These are phyloP conservation scores for Metellina segmentata DNA, from an alignment of 2,888 invertebrate genomes.

Conservation along the genomic window DNA sequence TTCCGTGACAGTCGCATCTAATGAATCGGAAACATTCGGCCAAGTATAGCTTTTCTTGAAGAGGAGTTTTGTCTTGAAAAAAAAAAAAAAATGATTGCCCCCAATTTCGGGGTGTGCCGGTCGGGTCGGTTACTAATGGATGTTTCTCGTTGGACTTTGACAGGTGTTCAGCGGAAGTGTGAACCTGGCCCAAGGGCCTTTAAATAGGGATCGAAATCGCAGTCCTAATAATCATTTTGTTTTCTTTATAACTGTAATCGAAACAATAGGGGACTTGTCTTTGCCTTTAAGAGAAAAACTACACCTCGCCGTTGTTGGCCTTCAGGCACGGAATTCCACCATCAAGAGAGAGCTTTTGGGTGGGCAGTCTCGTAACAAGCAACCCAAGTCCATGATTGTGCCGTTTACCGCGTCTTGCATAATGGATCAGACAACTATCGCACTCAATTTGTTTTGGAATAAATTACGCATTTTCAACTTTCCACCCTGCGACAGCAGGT, in stretches of 20 bases:
- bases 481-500: conserved; percentile 26
- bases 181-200: conserved; percentile 56
- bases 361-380: conserved; percentile 14
- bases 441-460: conserved; percentile 35
- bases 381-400: conserved; percentile 60
- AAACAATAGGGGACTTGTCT: conserved; percentile 49
- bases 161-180: conserved; percentile 73
- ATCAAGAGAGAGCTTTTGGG: conserved; percentile 31
- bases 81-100: neutral
- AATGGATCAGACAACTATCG: conserved; percentile 54
- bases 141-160: conserved; percentile 59
- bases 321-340: conserved; percentile 65
- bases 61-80: too few species aligned
- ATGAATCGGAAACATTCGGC: too few species aligned
- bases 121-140: conserved; percentile 18
- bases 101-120: neutral
- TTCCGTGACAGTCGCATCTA: too few species aligned
- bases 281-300: conserved; percentile 31
- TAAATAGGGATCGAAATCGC: conserved; percentile 39
- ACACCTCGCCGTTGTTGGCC: conserved; percentile 57
- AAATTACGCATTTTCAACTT: conserved; percentile 44
- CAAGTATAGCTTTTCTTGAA: too few species aligned
- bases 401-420: conserved; percentile 54
- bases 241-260: conserved; percentile 70
- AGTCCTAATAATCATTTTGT: conserved; percentile 63